A percentile compares a stretch with the other conserved stretches of the same genome.
phyloP scores from a whole-genome alignment of 2,797 vertebrate species.

The Cynopterus sphinx region DNA sequence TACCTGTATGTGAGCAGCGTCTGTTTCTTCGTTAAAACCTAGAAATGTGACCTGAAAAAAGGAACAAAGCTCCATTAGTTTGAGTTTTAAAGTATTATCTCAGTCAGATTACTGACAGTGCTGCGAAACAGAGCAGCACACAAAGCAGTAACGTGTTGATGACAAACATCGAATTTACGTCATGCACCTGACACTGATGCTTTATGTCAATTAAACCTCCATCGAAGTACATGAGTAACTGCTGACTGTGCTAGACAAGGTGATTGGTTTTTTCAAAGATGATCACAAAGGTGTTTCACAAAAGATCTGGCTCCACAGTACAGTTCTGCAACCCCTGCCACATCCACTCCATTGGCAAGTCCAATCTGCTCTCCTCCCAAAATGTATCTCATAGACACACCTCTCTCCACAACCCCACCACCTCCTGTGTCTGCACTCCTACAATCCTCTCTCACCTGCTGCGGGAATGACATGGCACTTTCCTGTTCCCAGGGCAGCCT shows the following conservation, averaged over 20 bases:
- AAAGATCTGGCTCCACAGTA: background rate
- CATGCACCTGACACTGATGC: background rate
- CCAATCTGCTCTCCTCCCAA: background rate
- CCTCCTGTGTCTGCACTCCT: background rate
- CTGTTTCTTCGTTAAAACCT: conserved; percentile 84
- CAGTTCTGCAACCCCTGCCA: background rate
- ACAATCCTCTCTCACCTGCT: background rate
- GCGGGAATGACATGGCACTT: background rate
- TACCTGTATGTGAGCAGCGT: conserved; percentile 84
- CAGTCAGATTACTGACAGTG: background rate
- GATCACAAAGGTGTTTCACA: background rate
- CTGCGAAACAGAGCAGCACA: background rate
- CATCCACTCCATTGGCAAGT: background rate
- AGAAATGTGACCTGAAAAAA: conserved; percentile 87
- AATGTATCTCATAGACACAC: background rate
- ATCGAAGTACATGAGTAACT: background rate
- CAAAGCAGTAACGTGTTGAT: background rate
- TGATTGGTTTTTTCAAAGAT: conserved; percentile 1
- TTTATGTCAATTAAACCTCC: background rate
- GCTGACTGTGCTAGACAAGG: background rate
- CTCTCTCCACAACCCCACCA: background rate
- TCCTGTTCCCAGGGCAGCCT: background rate
- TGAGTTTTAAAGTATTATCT: conserved; percentile 16
- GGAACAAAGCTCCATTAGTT: conserved; percentile 43
- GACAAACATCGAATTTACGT: background rate